Evolutionary conservation across 2,797 vertebrate genomes (phyloP).

Genomic region (Hypotaenidia okinawae): DNA sequence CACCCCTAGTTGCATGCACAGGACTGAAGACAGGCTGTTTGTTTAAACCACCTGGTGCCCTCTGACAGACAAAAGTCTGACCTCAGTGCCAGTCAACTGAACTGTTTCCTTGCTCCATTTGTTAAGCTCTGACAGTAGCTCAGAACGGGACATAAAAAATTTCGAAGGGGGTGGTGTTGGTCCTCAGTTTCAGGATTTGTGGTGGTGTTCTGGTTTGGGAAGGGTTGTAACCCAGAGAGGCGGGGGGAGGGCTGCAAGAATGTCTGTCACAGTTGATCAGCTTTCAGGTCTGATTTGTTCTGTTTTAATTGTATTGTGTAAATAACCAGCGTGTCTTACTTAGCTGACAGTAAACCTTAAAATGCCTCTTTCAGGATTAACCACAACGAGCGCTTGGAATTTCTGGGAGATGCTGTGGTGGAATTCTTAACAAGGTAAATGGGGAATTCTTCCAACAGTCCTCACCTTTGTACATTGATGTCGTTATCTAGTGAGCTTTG

Average conservation of each 20-base stretch:
- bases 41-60: not conserved
- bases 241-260: not conserved
- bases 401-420: slow-evolving; percentile 98
- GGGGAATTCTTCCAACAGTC: not conserved
- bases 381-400: slow-evolving; percentile 97
- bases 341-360: slow-evolving; percentile 7
- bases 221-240: not conserved
- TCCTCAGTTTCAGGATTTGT: not conserved
- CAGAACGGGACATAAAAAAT: not conserved
- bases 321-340: not conserved
- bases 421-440: slow-evolving; percentile 98
- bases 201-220: not conserved
- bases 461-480: not conserved
- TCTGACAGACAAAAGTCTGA: not conserved
- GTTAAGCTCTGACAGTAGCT: not conserved
- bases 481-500: not conserved
- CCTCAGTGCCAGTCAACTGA: not conserved
- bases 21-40: not conserved
- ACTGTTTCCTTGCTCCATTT: not conserved
- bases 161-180: not conserved
- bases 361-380: slow-evolving; percentile 87
- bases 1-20: not conserved
- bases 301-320: not conserved
- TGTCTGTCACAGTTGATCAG: not conserved
- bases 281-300: not conserved